Evolutionary conservation across 2,888 invertebrate genomes (phyloP), one percentile per base, ranked within the genome.

Genomic region (Drosophila peninsularis): DNA sequence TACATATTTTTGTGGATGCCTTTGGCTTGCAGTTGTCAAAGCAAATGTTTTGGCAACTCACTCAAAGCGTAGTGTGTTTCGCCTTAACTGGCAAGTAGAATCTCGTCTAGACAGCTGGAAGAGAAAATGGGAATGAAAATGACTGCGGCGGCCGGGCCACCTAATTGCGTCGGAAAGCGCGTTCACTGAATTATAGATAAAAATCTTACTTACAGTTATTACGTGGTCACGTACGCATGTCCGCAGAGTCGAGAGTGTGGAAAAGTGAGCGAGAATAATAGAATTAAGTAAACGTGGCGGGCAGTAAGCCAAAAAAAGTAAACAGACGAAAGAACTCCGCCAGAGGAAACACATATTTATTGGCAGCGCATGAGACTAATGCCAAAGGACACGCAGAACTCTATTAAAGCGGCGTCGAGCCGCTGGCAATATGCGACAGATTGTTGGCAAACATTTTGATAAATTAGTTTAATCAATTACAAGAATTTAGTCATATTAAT

Each of bases 161-260:
- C 75, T 76, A 75, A 76, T 76, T 75, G 62, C 24, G 42, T 57
- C 57, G 53, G 70, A 66, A 78, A 67, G 82, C 71, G 75, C 88
- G 67, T 65, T 57, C 64, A 45, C 71, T 75, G 87, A 88, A 87
- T 83, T 83, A 78, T 85, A 89, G 85, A 85, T 85, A 88, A 74
- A 85, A 89, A 85, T 85, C 85, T 88, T 88, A 80, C 88, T 85
- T 82, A 64, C 67, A 72, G 64, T 72, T 82, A 85, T 80, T 88
- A 85, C 84, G 86, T 82, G 89, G 89, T 85, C 85, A 85, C 85
- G 85, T 85, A 89, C 89, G 86, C 88, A 66, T 4, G 45, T 19
- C 34, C 32, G 42, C 42, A 5, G 37, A 44, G 37, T n/a, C 24
- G 2, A 34, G 36, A 24, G 47, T 56, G 54, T 24, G 32, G 30